Base-by-base conservation (phyloP, 2,113 vertebrate species). In the Numenius arquata region DNA sequence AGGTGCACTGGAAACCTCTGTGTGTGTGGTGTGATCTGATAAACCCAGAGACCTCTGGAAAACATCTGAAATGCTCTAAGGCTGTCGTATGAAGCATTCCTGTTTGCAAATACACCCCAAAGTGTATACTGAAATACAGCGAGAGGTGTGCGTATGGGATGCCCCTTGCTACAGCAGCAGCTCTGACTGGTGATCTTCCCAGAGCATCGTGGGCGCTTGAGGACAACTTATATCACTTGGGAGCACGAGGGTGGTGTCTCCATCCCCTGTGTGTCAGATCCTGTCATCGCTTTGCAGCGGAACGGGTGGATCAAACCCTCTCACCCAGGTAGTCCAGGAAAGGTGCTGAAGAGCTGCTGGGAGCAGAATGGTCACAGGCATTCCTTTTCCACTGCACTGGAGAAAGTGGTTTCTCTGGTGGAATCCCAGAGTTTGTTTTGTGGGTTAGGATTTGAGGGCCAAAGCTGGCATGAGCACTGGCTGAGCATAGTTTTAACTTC, bases 131-230 rank as follows among this genome's bases (percentile, higher is more conserved):
- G 61, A n/a, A 23, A 9, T 29, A 32, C 22, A 12, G 22, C 36
- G 43, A 47, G 38, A 34, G 25, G 29, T 0, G 1, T 19, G 36
- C 0, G 0, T 22, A 3, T 9, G 29, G 30, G 38, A 2, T 55
- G 40, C 19, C 62, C 32, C 12, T n/a, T 59, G 18, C 67, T 58
- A 17, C 43, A 36, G 47, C 34, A 66, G 11, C 36, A 32, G 27
- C 26, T 25, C 55, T 29, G 36, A 3, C 27, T 17, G 25, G 26
- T 0, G 3, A 2, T 36, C n/a, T 20, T 22, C 11, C 45, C 61
- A 36, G 71, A 59, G 22, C 40, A 16, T 53, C 1, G 1, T 0
- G 1, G 15, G 71, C 1, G 2, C 0, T 8, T 55, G 58, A 38
- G 40, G 7, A 72, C 25, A 40, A 16, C 34, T 43, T 6, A 4